phyloP scores from a whole-genome alignment of 2,113 vertebrate genomes.

The Otis tarda region DNA sequence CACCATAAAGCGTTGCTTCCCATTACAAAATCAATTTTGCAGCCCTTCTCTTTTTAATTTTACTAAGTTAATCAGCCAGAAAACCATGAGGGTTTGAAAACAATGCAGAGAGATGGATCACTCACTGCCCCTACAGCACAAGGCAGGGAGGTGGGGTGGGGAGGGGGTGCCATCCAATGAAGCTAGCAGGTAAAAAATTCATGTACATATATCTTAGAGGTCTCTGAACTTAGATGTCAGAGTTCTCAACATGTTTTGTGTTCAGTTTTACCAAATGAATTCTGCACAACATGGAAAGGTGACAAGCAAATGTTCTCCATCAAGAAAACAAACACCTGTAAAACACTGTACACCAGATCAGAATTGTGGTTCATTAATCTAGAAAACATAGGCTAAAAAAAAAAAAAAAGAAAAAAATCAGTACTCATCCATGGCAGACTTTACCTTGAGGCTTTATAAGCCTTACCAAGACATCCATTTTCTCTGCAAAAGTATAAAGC shows the following conservation, averaged over 20 bases:
- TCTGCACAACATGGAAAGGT: not conserved
- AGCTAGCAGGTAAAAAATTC: not conserved
- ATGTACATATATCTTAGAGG: rapidly evolving
- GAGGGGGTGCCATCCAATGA: not conserved
- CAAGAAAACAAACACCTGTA: not conserved
- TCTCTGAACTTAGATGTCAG: not conserved
- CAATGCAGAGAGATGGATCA: not conserved
- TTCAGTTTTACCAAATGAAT: not conserved
- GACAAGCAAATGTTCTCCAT: not conserved
- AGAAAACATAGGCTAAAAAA: not conserved
- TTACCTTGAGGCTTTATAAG: not conserved
- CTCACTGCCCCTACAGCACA: not conserved
- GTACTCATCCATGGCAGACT: not conserved
- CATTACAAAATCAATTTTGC: not conserved
- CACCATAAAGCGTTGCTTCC: not conserved
- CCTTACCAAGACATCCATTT: not conserved
- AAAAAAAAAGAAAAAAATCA: not conserved
- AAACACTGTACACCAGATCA: not conserved
- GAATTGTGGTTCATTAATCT: not conserved
- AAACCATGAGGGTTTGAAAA: not conserved
- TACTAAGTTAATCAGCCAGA: not conserved
- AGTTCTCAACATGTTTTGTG: not conserved
- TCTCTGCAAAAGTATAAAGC: not conserved
- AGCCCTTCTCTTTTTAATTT: not conserved
- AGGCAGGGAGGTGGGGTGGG: rapidly evolving